A percentile compares a stretch with the other conserved stretches of the same genome.
Conservation (phyloP, 2,797 vertebrate genomes). For the Ara ararauna region DNA sequence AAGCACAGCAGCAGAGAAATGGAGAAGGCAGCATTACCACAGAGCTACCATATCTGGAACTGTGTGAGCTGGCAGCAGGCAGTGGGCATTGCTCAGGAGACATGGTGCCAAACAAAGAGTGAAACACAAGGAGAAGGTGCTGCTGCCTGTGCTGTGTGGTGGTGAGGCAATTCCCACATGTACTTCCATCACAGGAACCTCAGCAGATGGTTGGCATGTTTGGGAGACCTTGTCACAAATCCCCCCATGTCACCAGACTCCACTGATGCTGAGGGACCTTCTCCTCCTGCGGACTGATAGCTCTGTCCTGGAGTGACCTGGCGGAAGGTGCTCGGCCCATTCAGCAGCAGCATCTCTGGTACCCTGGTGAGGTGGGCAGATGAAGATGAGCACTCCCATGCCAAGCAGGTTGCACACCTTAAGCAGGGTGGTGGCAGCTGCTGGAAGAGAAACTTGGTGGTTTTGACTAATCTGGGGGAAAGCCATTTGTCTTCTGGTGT, state of each 20-base stretch:
- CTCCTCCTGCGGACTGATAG: background rate
- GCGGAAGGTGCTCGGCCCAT: background rate
- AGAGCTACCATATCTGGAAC: background rate
- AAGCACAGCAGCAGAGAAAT: background rate
- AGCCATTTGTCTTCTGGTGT: background rate
- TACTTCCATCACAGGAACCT: background rate
- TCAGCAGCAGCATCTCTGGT: background rate
- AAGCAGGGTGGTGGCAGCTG: background rate
- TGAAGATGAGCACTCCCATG: background rate
- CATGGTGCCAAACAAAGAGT: background rate
- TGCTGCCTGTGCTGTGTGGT: background rate
- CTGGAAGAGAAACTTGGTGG: background rate
- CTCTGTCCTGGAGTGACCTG: background rate
- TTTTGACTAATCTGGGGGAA: background rate
- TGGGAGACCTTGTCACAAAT: slow-evolving; percentile 13
- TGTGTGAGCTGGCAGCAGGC: background rate
- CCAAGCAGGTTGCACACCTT: background rate
- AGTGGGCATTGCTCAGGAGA: background rate
- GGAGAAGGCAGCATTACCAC: background rate
- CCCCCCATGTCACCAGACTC: background rate
- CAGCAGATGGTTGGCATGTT: background rate
- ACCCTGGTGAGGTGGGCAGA: background rate
- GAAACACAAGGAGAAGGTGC: background rate
- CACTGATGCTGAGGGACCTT: background rate
- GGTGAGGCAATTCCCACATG: background rate